phyloP scores from a whole-genome alignment of 2,113 vertebrate genomes.

The Ptilorrhoa leucosticta region DNA sequence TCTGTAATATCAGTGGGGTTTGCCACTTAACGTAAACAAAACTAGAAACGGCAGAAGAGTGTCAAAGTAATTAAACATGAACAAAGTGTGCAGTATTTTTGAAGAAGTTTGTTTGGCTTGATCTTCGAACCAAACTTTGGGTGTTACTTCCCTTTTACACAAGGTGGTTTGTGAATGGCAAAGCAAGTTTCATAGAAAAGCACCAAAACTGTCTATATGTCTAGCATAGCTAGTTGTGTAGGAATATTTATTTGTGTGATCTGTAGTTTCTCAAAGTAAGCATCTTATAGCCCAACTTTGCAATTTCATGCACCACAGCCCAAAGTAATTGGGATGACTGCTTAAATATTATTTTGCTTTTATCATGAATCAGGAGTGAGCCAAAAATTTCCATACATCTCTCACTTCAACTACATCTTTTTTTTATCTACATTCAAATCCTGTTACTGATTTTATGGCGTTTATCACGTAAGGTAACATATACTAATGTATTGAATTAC shows the following conservation, averaged over 20 bases:
- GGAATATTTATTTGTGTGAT: neutral
- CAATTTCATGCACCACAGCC: neutral
- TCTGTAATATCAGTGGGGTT: neutral
- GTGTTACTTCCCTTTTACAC: neutral
- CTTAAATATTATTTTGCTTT: neutral
- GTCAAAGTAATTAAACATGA: neutral
- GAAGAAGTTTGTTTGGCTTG: neutral
- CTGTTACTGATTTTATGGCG: neutral
- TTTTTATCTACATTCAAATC: neutral
- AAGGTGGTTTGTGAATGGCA: neutral
- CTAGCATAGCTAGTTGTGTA: neutral
- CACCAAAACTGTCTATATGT: neutral
- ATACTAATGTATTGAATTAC: neutral
- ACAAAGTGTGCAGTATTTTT: neutral
- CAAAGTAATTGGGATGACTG: neutral
- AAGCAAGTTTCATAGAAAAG: neutral
- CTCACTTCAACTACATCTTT: neutral
- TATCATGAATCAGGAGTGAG: neutral
- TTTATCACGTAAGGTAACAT: neutral
- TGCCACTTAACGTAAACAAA: neutral
- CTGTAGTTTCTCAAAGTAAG: neutral
- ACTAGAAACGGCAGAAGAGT: neutral
- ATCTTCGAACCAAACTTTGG: neutral
- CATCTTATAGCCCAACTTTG: neutral
- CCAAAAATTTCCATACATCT: neutral